Evolutionary conservation across 2,113 vertebrate genomes (phyloP), one percentile per base, ranked within the genome.

Genomic region (Lophotis ruficrista): DNA sequence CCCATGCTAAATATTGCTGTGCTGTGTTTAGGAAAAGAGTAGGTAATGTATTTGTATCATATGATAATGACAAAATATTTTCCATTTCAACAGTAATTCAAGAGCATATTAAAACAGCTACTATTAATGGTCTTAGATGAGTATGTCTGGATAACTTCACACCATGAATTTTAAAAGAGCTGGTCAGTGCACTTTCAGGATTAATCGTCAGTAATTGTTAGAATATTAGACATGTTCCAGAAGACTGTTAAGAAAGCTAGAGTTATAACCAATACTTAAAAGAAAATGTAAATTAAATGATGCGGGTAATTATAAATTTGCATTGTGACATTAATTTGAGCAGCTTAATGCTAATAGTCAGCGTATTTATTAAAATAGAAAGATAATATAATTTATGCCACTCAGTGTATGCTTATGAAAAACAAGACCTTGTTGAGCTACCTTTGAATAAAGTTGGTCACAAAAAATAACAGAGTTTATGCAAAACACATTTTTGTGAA

Each of bases 71-170:
- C 48, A 95, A 92, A 93, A 68, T 93, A 80, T 58, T 96, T 96
- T 94, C 75, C 64, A 78, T 94, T 95, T 96, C 83, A 92, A 38
- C 38, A 90, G 60, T 92, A 92, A 90, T 86, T 92, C 90, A 86
- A 94, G 85, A 94, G 51, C 62, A 56, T 83, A 88, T 90, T 89
- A 83, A 94, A 78, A 10, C 21, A 92, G 76, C 56, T 91, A 66
- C 83, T 93, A 28, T 95, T 96, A 87, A 78, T 68, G 48, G 69
- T 83, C 72, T 89, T 86, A 83, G 35, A 86, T 73, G 43, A 81
- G 43, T 78, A 64, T 71, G 50, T 78, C 85, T 95, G 85, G 83
- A 83, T 92, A 96, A 89, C 83, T 83, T 96, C 64, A 86, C 64
- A 75, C 19, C 13, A 75, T 66, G 76, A 90, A 66, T 88, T 93